These are phyloP conservation scores for Antitype chi DNA, from an alignment of 2,888 invertebrate genomes.

Conservation along the genomic window DNA sequence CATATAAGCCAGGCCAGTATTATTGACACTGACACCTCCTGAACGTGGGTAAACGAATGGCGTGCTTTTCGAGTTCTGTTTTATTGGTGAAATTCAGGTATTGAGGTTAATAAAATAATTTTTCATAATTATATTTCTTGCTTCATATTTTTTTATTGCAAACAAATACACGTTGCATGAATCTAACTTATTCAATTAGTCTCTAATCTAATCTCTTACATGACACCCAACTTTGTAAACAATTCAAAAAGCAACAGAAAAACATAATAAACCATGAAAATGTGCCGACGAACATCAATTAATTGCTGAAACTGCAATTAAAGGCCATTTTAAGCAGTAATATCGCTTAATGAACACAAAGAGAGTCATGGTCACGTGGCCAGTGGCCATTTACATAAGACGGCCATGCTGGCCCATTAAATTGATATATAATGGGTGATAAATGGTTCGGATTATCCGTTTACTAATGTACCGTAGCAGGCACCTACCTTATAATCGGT, in stretches of 20 bases:
- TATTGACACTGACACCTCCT: no score
- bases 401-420: conserved; percentile 40
- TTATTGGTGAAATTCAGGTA: no score
- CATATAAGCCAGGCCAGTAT: no score
- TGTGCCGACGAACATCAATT: conserved; percentile 29
- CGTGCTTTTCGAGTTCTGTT: no score
- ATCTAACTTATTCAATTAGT: neutral
- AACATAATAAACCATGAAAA: conserved; percentile 34
- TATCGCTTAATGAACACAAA: conserved; percentile 48
- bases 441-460: conserved; percentile 33
- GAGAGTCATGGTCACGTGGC: conserved; percentile 45
- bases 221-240: neutral
- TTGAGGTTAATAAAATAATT: no score
- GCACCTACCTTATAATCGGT: neutral
- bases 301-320: conserved; percentile 49
- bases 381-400: conserved; percentile 60
- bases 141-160: neutral
- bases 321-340: conserved; percentile 37
- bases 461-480: conserved; percentile 12
- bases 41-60: no score
- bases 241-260: conserved; percentile 25
- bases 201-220: neutral
- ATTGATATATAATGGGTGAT: conserved; percentile 55
- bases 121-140: no score
- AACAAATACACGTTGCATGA: neutral